A percentile compares a stretch with the other conserved stretches of the same genome.
Conservation (phyloP, 1,140 invertebrate genomes). For the Scaptomyza montana region DNA sequence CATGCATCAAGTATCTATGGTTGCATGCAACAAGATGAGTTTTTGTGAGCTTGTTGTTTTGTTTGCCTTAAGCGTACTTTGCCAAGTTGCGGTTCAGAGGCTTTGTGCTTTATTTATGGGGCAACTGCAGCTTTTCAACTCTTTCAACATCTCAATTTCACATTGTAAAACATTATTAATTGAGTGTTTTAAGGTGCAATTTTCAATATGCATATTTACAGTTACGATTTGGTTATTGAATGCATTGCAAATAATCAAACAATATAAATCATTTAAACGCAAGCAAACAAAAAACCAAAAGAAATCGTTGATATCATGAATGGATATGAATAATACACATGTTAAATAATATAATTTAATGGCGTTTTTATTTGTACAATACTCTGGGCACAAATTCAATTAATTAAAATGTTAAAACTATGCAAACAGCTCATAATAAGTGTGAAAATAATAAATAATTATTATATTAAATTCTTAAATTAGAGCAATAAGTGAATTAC, state of each 20-base stretch:
- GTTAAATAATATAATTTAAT: conserved; percentile 6
- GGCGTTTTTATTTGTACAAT: conserved; percentile 21
- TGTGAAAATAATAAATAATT: conserved; percentile 31
- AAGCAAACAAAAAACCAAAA: neutral
- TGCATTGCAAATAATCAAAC: conserved; percentile 22
- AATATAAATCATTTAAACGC: conserved; percentile 11
- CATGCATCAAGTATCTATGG: conserved; percentile 10
- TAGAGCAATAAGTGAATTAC: neutral
- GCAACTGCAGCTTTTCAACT: conserved; percentile 8
- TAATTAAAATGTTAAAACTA: conserved; percentile 42
- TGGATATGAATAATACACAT: conserved; percentile 10
- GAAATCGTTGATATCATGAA: neutral
- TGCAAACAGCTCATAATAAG: conserved; percentile 18
- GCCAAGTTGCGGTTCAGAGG: neutral
- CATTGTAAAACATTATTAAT: conserved; percentile 29
- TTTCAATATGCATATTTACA: conserved; percentile 12
- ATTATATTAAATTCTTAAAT: conserved; percentile 26
- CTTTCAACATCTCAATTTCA: conserved; percentile 16
- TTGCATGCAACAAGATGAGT: conserved; percentile 10
- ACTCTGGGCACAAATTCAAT: conserved; percentile 36
- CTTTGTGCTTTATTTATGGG: conserved; percentile 2
- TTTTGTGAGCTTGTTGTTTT: conserved; percentile 6
- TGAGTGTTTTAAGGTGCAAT: conserved; percentile 17
- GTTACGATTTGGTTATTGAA: conserved; percentile 21
- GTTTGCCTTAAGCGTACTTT: conserved; percentile 1